Conservation (phyloP, 1,140 invertebrate genomes). For the Contarinia nasturtii region DNA sequence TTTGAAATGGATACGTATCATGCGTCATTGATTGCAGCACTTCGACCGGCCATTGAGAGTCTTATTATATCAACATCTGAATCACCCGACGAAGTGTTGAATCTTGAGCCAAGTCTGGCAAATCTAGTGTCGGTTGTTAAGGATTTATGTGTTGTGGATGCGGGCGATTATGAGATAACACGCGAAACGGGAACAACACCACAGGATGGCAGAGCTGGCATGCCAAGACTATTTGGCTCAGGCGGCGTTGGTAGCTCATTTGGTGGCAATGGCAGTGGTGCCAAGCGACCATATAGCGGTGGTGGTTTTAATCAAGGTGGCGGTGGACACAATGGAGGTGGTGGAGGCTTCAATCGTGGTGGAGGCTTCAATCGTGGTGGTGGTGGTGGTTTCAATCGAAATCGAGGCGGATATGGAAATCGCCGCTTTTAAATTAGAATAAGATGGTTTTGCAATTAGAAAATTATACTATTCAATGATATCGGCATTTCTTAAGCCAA, state of each 20-base stretch:
- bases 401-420: slow-evolving; percentile 3
- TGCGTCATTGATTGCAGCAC: slow-evolving; percentile 63
- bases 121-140: slow-evolving; percentile 42
- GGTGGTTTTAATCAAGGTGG: not conserved
- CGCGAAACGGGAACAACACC: slow-evolving; percentile 21
- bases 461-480: no score
- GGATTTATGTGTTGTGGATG: slow-evolving; percentile 47
- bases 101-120: slow-evolving; percentile 30
- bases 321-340: slow-evolving; percentile 2
- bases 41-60: slow-evolving; percentile 73
- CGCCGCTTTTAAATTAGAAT: not conserved
- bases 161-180: slow-evolving; percentile 46
- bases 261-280: slow-evolving; percentile 7
- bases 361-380: slow-evolving; percentile 6
- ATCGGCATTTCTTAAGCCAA: no score
- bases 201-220: slow-evolving; percentile 24
- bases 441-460: no score
- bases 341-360: slow-evolving; percentile 2
- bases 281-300: slow-evolving; percentile 2
- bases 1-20: slow-evolving; percentile 58
- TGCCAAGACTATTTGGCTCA: slow-evolving; percentile 20
- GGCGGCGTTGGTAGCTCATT: slow-evolving; percentile 17
- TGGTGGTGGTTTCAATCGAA: slow-evolving; percentile 3
- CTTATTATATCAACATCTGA: slow-evolving; percentile 58
- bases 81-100: slow-evolving; percentile 50